phyloP scores from a whole-genome alignment of 2,888 invertebrate species.

The Melolontha melolontha region DNA sequence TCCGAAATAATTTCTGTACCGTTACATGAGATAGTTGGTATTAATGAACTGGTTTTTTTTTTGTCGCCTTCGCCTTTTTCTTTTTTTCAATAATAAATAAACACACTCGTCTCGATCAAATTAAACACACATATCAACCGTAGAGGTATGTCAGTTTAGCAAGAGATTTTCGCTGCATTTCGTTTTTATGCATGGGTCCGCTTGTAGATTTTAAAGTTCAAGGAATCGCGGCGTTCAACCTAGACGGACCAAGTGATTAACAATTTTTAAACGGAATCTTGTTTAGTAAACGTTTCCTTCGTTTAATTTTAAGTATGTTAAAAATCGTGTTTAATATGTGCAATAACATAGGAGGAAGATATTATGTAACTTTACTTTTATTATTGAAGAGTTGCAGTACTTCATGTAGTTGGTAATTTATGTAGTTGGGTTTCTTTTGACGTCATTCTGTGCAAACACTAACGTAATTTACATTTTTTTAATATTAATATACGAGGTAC shows the following conservation, averaged over 20 bases:
- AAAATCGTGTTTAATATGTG: too few relatives aligned
- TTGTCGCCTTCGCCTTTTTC: neutral
- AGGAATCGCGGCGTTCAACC: constrained; percentile 19
- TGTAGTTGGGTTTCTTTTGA: too few relatives aligned
- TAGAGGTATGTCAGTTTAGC: constrained; percentile 13
- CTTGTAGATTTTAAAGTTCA: constrained; percentile 26
- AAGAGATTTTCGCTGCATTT: neutral
- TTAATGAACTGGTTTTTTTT: constrained; percentile 19
- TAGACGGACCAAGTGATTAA: constrained; percentile 15
- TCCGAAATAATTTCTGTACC: constrained; percentile 15
- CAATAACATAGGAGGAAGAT: too few relatives aligned
- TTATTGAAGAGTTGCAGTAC: too few relatives aligned
- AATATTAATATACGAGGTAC: too few relatives aligned
- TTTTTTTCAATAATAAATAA: constrained; percentile 11
- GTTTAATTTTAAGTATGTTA: too few relatives aligned
- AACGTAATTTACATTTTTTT: too few relatives aligned
- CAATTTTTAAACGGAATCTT: neutral
- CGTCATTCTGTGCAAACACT: too few relatives aligned
- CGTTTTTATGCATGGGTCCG: neutral
- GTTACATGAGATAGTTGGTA: constrained; percentile 20
- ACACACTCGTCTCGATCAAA: constrained; percentile 5
- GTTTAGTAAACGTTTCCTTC: too few relatives aligned
- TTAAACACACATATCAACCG: neutral
- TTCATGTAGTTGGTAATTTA: too few relatives aligned
- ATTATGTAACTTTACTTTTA: too few relatives aligned